A percentile compares a stretch with the other conserved stretches of the same genome.
Conservation (phyloP, 2,797 vertebrate genomes). For the Phataginus tricuspis region DNA sequence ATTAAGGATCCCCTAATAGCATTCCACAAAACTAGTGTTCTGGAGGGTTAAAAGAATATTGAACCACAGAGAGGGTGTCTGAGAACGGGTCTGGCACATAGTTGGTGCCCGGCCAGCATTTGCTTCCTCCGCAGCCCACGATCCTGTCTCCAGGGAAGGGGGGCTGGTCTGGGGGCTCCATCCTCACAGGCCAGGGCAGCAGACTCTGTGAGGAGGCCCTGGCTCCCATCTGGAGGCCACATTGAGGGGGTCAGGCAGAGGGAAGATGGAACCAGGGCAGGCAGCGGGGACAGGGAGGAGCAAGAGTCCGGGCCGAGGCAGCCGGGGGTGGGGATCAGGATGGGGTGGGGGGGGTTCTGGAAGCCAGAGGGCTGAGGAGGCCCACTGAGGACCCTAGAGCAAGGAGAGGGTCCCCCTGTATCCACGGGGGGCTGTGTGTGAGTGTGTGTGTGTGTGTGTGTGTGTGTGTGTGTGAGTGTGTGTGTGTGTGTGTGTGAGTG, state of each 20-base stretch:
- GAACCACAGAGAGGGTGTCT: constrained; percentile 73
- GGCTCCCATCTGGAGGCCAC: constrained; percentile 80
- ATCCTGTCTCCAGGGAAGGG: constrained; percentile 64
- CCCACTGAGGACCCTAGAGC: background rate
- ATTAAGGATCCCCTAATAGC: constrained; percentile 74
- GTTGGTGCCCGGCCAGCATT: constrained; percentile 72
- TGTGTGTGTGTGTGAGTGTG: background rate
- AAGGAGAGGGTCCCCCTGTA: background rate
- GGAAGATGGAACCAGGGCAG: constrained; percentile 59
- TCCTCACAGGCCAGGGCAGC: constrained; percentile 57
- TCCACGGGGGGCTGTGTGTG: no score
- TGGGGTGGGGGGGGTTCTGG: background rate
- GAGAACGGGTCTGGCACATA: constrained; percentile 79
- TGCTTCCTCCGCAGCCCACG: constrained; percentile 73
- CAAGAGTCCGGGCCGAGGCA: background rate
- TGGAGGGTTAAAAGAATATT: constrained; percentile 68
- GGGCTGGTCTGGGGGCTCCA: constrained; percentile 35
- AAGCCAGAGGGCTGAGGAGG: background rate
- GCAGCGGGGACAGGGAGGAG: constrained; percentile 32
- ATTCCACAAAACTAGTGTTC: constrained; percentile 70
- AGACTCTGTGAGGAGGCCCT: constrained; percentile 52
- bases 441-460: background rate
- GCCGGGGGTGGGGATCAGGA: background rate
- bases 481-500: no score
- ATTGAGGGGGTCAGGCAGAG: constrained; percentile 59